phyloP scores from a whole-genome alignment of 2,113 vertebrate genomes.

The Halcyon malimbica region DNA sequence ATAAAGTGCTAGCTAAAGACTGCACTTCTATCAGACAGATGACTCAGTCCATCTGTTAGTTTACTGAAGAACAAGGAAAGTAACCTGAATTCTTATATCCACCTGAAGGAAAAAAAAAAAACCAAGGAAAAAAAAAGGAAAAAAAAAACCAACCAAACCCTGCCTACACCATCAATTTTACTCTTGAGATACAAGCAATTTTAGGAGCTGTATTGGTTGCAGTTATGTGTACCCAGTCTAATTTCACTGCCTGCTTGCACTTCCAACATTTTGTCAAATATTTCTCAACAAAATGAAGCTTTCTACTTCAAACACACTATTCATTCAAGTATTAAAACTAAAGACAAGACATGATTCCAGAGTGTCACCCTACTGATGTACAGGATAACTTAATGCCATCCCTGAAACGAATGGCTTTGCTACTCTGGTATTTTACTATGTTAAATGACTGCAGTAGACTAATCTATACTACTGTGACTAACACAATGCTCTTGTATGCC shows the following conservation, averaged over 20 bases:
- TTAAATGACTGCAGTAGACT: background rate
- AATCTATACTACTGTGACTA: background rate
- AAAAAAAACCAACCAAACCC: background rate
- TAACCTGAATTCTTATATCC: conserved; percentile 48
- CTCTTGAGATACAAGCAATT: conserved; percentile 11
- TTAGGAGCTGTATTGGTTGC: background rate
- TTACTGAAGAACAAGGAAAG: conserved; percentile 31
- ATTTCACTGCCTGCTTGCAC: conserved; percentile 25
- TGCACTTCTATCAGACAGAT: conserved; percentile 54
- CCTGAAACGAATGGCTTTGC: background rate
- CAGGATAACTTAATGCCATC: background rate
- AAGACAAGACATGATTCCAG: background rate
- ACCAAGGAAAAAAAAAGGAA: background rate
- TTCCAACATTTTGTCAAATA: conserved; percentile 43
- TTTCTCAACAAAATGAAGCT: conserved; percentile 12
- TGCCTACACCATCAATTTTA: conserved; percentile 22
- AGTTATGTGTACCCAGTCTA: background rate
- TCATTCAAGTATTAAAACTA: background rate
- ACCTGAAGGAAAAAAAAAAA: background rate
- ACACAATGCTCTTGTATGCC: background rate
- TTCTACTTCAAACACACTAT: background rate
- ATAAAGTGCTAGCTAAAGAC: conserved; percentile 33
- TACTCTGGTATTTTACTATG: background rate
- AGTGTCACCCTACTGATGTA: background rate
- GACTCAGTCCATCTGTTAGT: conserved; percentile 54